Conservation (phyloP, 1,140 invertebrate species). For the Drosophila nasuta region DNA sequence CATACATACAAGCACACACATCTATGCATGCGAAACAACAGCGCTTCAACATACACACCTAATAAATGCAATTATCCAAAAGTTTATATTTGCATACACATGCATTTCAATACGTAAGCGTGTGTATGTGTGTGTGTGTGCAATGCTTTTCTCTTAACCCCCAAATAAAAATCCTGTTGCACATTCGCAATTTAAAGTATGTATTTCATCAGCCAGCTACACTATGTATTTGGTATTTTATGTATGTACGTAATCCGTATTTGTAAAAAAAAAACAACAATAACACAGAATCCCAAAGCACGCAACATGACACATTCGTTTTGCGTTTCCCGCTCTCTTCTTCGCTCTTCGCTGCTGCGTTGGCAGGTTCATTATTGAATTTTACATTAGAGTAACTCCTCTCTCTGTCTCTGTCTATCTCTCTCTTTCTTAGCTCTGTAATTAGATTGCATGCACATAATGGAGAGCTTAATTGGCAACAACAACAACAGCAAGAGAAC, state of each 20-base stretch:
- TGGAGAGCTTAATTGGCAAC: constrained; percentile 24
- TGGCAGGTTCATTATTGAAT: constrained; percentile 48
- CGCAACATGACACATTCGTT: constrained; percentile 23
- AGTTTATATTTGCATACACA: constrained; percentile 1
- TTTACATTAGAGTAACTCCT: constrained; percentile 23
- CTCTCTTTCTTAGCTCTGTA: constrained; percentile 13
- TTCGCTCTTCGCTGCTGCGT: constrained; percentile 14
- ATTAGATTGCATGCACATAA: constrained; percentile 53
- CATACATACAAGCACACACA: not conserved
- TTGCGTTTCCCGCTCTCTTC: constrained; percentile 5
- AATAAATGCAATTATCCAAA: constrained; percentile 11
- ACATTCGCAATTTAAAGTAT: constrained; percentile 30
- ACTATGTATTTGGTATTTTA: not conserved
- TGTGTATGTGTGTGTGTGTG: constrained; percentile 18
- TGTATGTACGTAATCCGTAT: not conserved
- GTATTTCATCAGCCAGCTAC: constrained; percentile 39
- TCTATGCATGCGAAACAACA: too few relatives aligned
- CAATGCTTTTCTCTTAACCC: constrained; percentile 9
- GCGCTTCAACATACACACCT: not conserved
- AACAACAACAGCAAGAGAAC: constrained; percentile 19
- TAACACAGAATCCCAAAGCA: not conserved
- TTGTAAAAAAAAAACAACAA: not conserved
- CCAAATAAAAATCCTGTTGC: constrained; percentile 22
- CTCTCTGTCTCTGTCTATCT: too few relatives aligned
- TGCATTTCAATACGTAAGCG: constrained; percentile 1